Conservation (phyloP, 2,113 vertebrate genomes). For the Ceuthmochares aereus region DNA sequence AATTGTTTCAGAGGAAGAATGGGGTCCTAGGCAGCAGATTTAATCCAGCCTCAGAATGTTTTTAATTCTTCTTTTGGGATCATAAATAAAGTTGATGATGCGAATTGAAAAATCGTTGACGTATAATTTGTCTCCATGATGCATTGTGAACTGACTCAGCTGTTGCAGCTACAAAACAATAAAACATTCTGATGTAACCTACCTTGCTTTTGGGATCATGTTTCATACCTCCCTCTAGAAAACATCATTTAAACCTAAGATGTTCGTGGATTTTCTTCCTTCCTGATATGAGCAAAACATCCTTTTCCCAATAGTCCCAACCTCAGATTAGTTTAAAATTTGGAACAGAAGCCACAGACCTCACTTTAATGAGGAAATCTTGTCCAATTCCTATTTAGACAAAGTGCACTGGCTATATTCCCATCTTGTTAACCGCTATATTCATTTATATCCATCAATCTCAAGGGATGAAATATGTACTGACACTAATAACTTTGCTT, state of each 20-base stretch:
- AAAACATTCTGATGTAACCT: constrained; percentile 27
- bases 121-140: neutral
- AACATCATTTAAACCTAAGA: constrained; percentile 12
- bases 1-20: neutral
- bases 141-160: constrained; percentile 37
- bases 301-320: neutral
- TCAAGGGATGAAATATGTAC: constrained; percentile 14
- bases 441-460: constrained; percentile 35
- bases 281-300: neutral
- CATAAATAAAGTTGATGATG: constrained; percentile 34
- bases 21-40: neutral
- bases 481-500: constrained; percentile 43
- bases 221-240: constrained; percentile 16
- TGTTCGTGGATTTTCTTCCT: neutral
- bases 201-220: neutral
- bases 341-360: neutral
- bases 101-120: constrained; percentile 1
- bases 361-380: constrained; percentile 16
- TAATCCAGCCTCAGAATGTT: neutral
- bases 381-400: neutral
- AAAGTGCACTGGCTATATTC: neutral
- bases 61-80: constrained; percentile 10
- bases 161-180: constrained; percentile 12
- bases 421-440: constrained; percentile 39
- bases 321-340: constrained; percentile 17